A percentile compares a stretch with the other conserved stretches of the same genome.
Evolutionary conservation across 2,888 invertebrate species (phyloP).

Genomic region (Odontothrips loti): DNA sequence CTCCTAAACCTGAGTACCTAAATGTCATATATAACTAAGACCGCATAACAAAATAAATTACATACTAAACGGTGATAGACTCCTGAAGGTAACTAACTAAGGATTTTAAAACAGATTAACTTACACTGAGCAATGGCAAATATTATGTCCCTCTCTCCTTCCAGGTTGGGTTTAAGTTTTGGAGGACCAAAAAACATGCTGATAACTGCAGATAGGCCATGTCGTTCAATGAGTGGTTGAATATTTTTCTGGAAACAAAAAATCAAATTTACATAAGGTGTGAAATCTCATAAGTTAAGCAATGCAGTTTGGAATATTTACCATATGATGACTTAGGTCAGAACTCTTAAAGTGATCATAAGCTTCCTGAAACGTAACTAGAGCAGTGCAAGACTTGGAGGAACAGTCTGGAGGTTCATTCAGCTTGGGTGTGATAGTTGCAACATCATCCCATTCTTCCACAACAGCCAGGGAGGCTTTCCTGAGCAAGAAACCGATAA

Average conservation of each 20-base stretch:
- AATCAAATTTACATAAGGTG: not conserved
- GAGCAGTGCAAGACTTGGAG: not conserved
- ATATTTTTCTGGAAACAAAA: slow-evolving; percentile 2
- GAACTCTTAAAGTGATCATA: not conserved
- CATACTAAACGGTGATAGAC: slow-evolving; percentile 23
- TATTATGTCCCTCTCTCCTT: slow-evolving; percentile 46
- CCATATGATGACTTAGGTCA: not conserved
- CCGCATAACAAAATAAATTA: not conserved
- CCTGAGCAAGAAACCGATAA: not conserved
- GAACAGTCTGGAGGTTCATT: not conserved
- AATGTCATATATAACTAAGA: not conserved
- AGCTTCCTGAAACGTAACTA: not conserved
- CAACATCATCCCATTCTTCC: not conserved
- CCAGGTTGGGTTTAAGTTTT: slow-evolving; percentile 44
- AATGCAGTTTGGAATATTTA: not conserved
- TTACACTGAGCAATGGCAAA: slow-evolving; percentile 50
- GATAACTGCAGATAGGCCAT: slow-evolving; percentile 36
- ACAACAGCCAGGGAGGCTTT: not conserved
- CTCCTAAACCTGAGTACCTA: not conserved
- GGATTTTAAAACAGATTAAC: slow-evolving; percentile 36
- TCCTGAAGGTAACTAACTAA: not conserved
- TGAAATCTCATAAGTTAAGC: not conserved
- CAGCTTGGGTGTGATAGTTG: not conserved
- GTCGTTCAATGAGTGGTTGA: slow-evolving; percentile 29
- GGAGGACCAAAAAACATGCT: slow-evolving; percentile 42